Evolutionary conservation across 2,888 invertebrate genomes (phyloP), one percentile per base, ranked within the genome.

Genomic region (Atrina japonica): DNA sequence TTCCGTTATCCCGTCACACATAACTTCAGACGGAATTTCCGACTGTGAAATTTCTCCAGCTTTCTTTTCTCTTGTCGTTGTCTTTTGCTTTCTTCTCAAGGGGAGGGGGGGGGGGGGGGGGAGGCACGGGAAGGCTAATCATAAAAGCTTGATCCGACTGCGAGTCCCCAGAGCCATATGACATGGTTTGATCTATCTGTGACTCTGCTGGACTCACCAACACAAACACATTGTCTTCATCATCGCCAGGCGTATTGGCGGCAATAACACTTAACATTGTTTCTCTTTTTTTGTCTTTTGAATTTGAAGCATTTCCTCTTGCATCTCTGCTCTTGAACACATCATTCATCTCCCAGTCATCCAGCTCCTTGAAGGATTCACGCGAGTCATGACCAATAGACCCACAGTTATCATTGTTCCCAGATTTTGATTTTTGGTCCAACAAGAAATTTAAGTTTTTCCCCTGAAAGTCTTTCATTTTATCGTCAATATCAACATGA

Each of bases 381-480:
- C 5, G 11, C 11, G 35, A 35, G 35, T 5, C 35, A 11, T 7
- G 35, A 5, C 35, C 11, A 7, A 35, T 5, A 35, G 35, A 35
- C 35, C 35, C 35, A 11, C 35, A 7, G 35, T 11, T 35, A 11
- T n/a, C n/a, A n/a, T 11, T 35, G 35, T 35, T 35, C 35, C 35
- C 35, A 35, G 35, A 35, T 35, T 35, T 35, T 35, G 35, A 35
- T 58, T 67, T 74, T 23, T 69, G 55, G 41, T 74, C 71, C 21
- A 49, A 56, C 21, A 85, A 67, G 41, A 78, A 61, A 27, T 74
- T 79, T 7, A 86, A 72, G 68, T 86, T 85, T 72, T 89, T 89
- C 53, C 76, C 76, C 18, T 80, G 75, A 75, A 90, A 89, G 35
- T 85, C 82, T 66, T 81, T 83, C 7, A 86, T 88, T 68, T 90